phyloP scores from a whole-genome alignment of 1,140 invertebrate genomes.

The Phymastichus coffea region DNA sequence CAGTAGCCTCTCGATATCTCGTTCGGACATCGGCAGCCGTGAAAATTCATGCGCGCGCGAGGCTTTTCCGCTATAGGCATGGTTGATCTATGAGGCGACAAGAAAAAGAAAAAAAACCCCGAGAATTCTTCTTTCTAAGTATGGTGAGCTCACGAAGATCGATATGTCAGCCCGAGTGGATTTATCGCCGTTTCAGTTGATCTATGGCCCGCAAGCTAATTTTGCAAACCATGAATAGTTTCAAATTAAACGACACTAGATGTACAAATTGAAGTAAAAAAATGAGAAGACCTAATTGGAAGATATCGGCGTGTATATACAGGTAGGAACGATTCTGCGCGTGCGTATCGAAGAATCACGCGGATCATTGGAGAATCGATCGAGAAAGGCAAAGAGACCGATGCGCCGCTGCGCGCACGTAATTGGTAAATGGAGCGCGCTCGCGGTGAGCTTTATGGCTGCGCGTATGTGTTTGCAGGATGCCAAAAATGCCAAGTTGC shows the following conservation, averaged over 20 bases:
- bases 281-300: no score
- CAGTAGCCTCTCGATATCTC: not conserved
- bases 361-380: constrained; percentile 8
- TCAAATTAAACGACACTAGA: no score
- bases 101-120: no score
- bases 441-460: not conserved
- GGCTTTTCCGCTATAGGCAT: constrained; percentile 14
- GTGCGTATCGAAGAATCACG: not conserved
- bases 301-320: no score
- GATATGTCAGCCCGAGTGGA: no score
- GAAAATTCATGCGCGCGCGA: constrained; percentile 22
- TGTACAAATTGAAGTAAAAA: no score
- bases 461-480: not conserved
- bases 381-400: constrained; percentile 24
- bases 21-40: constrained; percentile 2
- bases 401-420: constrained; percentile 8
- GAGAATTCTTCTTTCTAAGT: no score
- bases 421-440: constrained; percentile 28
- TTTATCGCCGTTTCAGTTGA: no score
- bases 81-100: no score
- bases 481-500: not conserved
- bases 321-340: not conserved
- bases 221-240: no score
- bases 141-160: no score
- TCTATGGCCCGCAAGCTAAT: no score